A percentile compares a stretch with the other conserved stretches of the same genome.
These are phyloP conservation scores for Andricus quercusramuli DNA, from an alignment of 2,888 invertebrate genomes.

Conservation along the genomic window DNA sequence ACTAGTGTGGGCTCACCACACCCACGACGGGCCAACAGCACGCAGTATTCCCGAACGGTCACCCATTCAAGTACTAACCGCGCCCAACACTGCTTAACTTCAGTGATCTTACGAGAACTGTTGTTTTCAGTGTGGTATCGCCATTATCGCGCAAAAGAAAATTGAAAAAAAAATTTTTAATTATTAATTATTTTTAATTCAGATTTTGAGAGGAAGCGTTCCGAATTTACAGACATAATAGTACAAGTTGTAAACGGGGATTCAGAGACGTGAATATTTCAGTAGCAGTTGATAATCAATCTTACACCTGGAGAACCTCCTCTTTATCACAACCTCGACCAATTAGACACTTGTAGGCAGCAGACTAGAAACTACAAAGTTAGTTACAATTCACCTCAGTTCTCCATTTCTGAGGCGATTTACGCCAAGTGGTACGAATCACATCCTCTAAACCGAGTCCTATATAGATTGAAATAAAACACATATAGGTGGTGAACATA, in stretches of 20 bases:
- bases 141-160: too few relatives aligned
- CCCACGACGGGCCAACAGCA: too few relatives aligned
- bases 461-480: not conserved
- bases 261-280: slow-evolving; percentile 30
- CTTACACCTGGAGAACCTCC: slow-evolving; percentile 17
- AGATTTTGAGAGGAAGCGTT: too few relatives aligned
- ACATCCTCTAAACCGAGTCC: not conserved
- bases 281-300: slow-evolving; percentile 37
- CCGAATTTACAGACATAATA: not conserved
- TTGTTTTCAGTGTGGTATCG: too few relatives aligned
- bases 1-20: too few relatives aligned
- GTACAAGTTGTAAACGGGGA: slow-evolving; percentile 14
- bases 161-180: too few relatives aligned
- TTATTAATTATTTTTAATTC: too few relatives aligned
- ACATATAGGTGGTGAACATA: not conserved
- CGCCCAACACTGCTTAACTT: too few relatives aligned
- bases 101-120: too few relatives aligned
- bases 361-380: slow-evolving; percentile 24
- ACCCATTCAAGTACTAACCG: too few relatives aligned
- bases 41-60: too few relatives aligned
- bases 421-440: not conserved
- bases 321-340: slow-evolving; percentile 27
- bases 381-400: slow-evolving; percentile 32
- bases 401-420: slow-evolving; percentile 27
- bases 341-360: not conserved